These are phyloP conservation scores for Busseola fusca DNA, from an alignment of 2,888 invertebrate species.

Conservation along the genomic window DNA sequence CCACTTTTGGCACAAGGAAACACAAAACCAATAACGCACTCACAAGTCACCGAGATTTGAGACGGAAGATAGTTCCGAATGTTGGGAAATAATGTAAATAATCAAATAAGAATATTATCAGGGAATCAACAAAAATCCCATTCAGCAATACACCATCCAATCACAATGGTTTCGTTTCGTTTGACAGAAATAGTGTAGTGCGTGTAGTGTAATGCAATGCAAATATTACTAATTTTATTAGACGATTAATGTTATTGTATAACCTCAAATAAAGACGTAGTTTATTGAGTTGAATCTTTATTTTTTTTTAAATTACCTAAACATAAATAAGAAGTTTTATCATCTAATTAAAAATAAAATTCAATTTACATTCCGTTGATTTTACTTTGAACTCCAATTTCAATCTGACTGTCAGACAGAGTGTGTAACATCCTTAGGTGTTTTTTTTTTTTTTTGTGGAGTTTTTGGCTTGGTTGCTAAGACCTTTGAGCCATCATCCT, in stretches of 20 bases:
- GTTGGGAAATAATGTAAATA: constrained; percentile 21
- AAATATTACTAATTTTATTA: too few relatives aligned
- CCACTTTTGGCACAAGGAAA: constrained; percentile 46
- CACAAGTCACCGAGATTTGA: constrained; percentile 32
- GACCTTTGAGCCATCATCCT: too few relatives aligned
- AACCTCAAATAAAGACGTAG: too few relatives aligned
- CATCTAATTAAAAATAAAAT: too few relatives aligned
- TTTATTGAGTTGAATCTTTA: not conserved
- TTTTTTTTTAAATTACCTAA: not conserved
- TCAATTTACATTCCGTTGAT: not conserved
- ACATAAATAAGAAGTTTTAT: not conserved
- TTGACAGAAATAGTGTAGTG: constrained; percentile 41
- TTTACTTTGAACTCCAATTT: accelerated
- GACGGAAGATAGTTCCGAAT: constrained; percentile 15
- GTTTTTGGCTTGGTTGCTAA: too few relatives aligned
- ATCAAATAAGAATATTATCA: constrained; percentile 33
- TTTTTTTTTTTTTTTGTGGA: too few relatives aligned
- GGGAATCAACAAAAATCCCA: constrained; percentile 45
- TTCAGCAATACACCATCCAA: constrained; percentile 26
- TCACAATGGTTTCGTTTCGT: constrained; percentile 39
- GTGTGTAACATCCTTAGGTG: not conserved
- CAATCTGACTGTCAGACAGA: accelerated
- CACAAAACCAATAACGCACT: constrained; percentile 41
- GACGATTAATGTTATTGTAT: not conserved
- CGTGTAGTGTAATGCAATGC: too few relatives aligned